Evolutionary conservation across 2,797 vertebrate species (phyloP), one percentile per base, ranked within the genome.

Genomic region (Lates japonicus): DNA sequence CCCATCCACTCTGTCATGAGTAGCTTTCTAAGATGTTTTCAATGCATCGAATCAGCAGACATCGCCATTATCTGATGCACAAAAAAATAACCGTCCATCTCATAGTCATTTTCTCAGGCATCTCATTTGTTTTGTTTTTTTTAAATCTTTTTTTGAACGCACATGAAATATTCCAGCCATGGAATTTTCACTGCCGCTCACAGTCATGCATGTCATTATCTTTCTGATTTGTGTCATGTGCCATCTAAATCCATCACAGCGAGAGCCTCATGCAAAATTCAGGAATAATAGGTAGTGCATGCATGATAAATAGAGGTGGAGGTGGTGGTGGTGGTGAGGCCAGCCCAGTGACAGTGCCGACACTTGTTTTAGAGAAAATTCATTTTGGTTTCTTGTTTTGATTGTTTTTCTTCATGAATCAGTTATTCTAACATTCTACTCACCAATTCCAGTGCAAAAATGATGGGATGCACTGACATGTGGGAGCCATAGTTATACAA

Each of bases 251-350:
- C 59, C 59, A 65, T 78, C 68, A 69, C 52, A 39, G 72, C 42
- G 37, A 63, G 61, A 61, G 57, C 55, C 66, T 81, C 58, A 84
- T 79, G 76, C 54, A 80, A 77, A 69, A 80, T 82, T 68, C 61
- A 75, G 66, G 12, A 48, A 61, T 77, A 41, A 22, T 64, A 65
- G 33, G 68, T 57, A 71, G 46, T 11, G 33, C 42, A 44, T 66
- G 71, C 31, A 70, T 74, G 71, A 71, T 64, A 35, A 73, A 48
- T 2, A 61, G 41, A 62, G 68, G 58, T 68, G 71, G 10, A 0
- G 10, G 14, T 19, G 49, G 41, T 58, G 68, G 58, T 68, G 71
- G 13, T 0, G 10, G 14, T 19, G 49, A 46, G 48, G 10, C 44
- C 44, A 68, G 44, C 6, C 1, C 1, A 41, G n/a, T 25, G 16